Percentiles rank a stretch among this genome's conserved stretches.
Evolutionary conservation across 1,140 invertebrate species (phyloP).

Genomic region (Drosophila asahinai): DNA sequence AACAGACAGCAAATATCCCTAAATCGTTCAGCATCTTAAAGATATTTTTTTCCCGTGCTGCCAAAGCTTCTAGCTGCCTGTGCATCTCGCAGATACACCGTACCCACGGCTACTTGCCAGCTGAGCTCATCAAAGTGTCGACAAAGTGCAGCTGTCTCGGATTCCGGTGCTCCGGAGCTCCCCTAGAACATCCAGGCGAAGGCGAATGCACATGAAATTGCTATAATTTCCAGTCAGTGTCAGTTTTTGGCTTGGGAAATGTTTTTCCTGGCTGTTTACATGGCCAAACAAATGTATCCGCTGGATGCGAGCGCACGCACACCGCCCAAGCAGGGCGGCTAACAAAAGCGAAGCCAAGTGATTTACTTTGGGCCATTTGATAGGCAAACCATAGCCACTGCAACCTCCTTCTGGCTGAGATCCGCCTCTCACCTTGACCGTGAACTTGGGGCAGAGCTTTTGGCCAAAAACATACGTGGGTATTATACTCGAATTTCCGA

Average conservation of each 20-base stretch:
- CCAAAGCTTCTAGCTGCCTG: slow-evolving; percentile 28
- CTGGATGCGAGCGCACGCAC: slow-evolving; percentile 44
- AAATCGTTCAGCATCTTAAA: background rate
- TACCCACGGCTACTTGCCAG: slow-evolving; percentile 40
- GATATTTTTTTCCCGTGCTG: background rate
- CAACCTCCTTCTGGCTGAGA: slow-evolving; percentile 14
- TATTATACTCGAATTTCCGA: slow-evolving; percentile 26
- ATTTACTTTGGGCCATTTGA: slow-evolving; percentile 54
- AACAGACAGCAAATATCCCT: slow-evolving; percentile 2
- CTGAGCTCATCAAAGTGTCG: slow-evolving; percentile 74
- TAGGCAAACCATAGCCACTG: slow-evolving; percentile 27
- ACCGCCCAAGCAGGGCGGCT: slow-evolving; percentile 15
- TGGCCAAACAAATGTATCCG: slow-evolving; percentile 55
- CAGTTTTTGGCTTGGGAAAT: slow-evolving; percentile 61
- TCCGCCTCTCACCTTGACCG: slow-evolving; percentile 64
- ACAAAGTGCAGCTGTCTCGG: slow-evolving; percentile 62
- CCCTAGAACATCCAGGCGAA: slow-evolving; percentile 16
- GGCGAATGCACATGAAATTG: slow-evolving; percentile 48
- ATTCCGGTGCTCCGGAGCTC: slow-evolving; percentile 13
- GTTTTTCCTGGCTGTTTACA: slow-evolving; percentile 54
- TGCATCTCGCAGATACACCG: slow-evolving; percentile 49
- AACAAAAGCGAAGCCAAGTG: slow-evolving; percentile 49
- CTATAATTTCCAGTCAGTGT: slow-evolving; percentile 69
- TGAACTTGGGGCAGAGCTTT: slow-evolving; percentile 52
- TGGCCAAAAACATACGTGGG: slow-evolving; percentile 9